These are phyloP conservation scores for Ictalurus furcatus DNA, from an alignment of 2,113 vertebrate genomes.

Conservation along the genomic window DNA sequence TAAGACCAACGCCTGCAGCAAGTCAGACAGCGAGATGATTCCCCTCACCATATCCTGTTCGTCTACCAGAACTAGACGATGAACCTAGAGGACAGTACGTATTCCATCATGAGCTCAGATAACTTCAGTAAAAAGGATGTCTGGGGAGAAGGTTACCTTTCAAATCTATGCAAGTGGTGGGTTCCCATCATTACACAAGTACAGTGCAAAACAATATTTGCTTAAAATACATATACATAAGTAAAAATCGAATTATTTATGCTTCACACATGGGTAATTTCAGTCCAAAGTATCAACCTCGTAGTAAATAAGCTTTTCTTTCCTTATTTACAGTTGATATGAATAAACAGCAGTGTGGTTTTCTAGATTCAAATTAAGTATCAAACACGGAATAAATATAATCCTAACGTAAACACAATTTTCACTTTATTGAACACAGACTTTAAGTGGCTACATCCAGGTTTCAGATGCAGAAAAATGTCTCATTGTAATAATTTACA, in stretches of 20 bases:
- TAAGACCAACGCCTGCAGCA: slow-evolving; percentile 94
- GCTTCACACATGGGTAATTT: not conserved
- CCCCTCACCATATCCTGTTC: slow-evolving; percentile 81
- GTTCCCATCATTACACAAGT: not conserved
- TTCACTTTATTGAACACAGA: not conserved
- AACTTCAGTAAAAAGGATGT: not conserved
- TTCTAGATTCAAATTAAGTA: not conserved
- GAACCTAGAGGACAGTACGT: slow-evolving; percentile 77
- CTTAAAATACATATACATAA: slow-evolving; percentile 18
- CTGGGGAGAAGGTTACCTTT: not conserved
- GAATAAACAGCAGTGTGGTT: not conserved
- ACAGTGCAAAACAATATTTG: not conserved
- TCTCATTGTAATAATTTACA: not conserved
- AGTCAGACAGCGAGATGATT: slow-evolving; percentile 94
- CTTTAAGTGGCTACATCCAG: not conserved
- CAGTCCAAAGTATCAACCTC: not conserved
- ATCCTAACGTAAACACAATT: not conserved
- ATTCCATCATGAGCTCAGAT: not conserved
- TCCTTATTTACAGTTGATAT: not conserved
- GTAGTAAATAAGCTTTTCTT: not conserved
- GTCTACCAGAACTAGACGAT: slow-evolving; percentile 93
- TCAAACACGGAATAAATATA: not conserved
- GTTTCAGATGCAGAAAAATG: not conserved
- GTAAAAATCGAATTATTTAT: not conserved
- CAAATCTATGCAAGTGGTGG: not conserved